phyloP scores from a whole-genome alignment of 2,797 vertebrate genomes.

The Sphaeramia orbicularis region DNA sequence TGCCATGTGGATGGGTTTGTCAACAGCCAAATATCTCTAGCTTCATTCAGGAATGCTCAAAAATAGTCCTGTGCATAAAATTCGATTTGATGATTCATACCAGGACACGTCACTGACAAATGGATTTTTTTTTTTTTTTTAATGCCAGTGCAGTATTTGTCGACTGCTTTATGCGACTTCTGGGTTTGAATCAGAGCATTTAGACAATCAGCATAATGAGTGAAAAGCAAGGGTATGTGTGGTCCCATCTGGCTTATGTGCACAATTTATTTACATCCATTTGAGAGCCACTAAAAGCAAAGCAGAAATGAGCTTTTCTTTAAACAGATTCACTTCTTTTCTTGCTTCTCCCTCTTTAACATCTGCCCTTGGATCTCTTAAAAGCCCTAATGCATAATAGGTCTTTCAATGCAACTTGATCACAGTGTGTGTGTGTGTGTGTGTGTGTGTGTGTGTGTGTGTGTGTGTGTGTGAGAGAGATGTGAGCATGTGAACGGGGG shows the following conservation, averaged over 20 bases:
- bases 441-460: conserved; percentile 13
- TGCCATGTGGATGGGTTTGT: conserved; percentile 43
- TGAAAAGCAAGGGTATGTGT: conserved; percentile 62
- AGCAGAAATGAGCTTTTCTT: conserved; percentile 39
- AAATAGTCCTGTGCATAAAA: conserved; percentile 61
- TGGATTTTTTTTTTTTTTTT: conserved; percentile 1
- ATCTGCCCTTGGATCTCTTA: conserved; percentile 51
- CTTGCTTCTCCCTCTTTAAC: conserved; percentile 53
- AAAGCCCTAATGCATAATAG: conserved; percentile 59
- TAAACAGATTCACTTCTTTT: conserved; percentile 65
- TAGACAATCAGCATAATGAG: conserved; percentile 50
- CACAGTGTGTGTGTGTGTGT: conserved; percentile 22
- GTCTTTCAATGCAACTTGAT: conserved; percentile 66
- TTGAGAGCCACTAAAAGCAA: conserved; percentile 55
- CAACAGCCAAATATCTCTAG: conserved; percentile 25
- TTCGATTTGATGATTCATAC: conserved; percentile 51
- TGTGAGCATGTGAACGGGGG: conserved; percentile 21
- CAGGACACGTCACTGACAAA: conserved; percentile 11
- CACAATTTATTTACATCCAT: conserved; percentile 68
- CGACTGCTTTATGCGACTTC: conserved; percentile 7
- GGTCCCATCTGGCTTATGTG: conserved; percentile 74
- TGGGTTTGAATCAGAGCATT: conserved; percentile 10
- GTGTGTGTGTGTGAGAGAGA: too few relatives aligned
- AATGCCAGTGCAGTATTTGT: conserved; percentile 14
- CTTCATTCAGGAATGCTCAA: conserved; percentile 39